Percentiles rank a stretch among this genome's conserved stretches.
Conservation (phyloP, 2,113 vertebrate species). For the Gallinago paraguaiae region DNA sequence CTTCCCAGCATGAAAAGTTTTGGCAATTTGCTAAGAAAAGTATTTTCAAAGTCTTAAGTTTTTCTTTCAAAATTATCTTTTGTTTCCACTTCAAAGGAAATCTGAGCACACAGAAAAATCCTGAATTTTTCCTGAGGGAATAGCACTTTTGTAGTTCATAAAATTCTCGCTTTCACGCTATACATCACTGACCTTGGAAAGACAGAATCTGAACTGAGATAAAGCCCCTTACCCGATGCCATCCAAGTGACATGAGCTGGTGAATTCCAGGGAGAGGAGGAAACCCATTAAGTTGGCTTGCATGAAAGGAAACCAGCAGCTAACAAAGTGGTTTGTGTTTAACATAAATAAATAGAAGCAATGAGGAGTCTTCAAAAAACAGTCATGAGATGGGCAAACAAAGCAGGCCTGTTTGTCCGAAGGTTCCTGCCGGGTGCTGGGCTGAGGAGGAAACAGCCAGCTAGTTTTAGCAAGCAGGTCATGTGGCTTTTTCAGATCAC, state of each 20-base stretch:
- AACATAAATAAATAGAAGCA: conserved; percentile 27
- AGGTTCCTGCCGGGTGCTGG: background rate
- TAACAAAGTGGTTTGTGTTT: conserved; percentile 26
- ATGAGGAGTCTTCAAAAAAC: background rate
- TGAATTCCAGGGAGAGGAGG: conserved; percentile 2
- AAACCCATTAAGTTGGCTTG: background rate
- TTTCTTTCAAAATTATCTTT: conserved; percentile 54
- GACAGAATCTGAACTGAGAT: background rate
- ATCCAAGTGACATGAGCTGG: background rate
- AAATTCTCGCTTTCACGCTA: conserved; percentile 35
- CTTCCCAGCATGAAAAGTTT: background rate
- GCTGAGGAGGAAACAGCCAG: background rate
- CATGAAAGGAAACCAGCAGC: background rate
- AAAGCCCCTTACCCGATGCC: background rate
- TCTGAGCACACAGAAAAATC: background rate
- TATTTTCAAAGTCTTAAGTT: conserved; percentile 24
- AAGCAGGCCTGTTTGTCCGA: background rate
- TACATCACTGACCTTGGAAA: conserved; percentile 6
- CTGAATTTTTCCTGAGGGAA: background rate
- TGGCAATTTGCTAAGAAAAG: conserved; percentile 44
- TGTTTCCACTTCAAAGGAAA: conserved; percentile 40
- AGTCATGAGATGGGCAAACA: background rate
- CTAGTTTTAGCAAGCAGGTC: background rate
- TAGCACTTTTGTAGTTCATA: conserved; percentile 24
- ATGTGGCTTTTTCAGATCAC: background rate